Percentiles rank a stretch among this genome's conserved stretches.
Conservation (phyloP, 2,797 vertebrate genomes). For the Neosilurus mollespiculum region DNA sequence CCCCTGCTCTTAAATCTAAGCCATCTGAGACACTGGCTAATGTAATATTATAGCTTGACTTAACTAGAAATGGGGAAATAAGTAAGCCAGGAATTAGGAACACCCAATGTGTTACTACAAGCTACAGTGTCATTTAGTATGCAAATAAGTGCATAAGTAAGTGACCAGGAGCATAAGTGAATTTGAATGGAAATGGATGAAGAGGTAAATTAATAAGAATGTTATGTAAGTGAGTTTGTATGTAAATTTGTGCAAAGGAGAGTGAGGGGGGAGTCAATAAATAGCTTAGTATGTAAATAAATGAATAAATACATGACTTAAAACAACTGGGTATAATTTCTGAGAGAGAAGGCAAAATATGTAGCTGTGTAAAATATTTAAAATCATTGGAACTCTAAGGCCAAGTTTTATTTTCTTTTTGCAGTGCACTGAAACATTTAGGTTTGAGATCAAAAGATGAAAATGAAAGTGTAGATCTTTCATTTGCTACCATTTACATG, state of each 20-base stretch:
- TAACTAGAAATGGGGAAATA: conserved; percentile 48
- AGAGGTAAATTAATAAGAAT: conserved; percentile 67
- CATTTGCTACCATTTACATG: no score
- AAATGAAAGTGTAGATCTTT: background rate
- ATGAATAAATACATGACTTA: conserved; percentile 67
- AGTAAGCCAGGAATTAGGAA: conserved; percentile 47
- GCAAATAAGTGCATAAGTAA: conserved; percentile 66
- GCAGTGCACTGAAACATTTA: background rate
- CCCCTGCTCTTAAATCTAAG: conserved; percentile 26
- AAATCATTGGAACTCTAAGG: no score
- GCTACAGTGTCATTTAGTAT: conserved; percentile 65
- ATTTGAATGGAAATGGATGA: conserved; percentile 78
- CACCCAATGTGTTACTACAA: conserved; percentile 35
- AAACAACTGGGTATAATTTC: conserved; percentile 34
- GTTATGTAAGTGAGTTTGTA: conserved; percentile 67
- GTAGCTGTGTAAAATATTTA: conserved; percentile 54
- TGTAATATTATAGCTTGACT: conserved; percentile 39
- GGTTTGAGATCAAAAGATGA: background rate
- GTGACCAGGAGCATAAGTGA: conserved; percentile 71
- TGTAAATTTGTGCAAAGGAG: conserved; percentile 73
- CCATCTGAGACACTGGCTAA: conserved; percentile 43
- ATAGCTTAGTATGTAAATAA: conserved; percentile 80
- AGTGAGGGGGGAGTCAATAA: conserved; percentile 68
- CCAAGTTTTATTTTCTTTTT: no score
- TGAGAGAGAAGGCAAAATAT: conserved; percentile 62